Conservation (phyloP, 2,797 vertebrate species). For the Graptemys geographica region DNA sequence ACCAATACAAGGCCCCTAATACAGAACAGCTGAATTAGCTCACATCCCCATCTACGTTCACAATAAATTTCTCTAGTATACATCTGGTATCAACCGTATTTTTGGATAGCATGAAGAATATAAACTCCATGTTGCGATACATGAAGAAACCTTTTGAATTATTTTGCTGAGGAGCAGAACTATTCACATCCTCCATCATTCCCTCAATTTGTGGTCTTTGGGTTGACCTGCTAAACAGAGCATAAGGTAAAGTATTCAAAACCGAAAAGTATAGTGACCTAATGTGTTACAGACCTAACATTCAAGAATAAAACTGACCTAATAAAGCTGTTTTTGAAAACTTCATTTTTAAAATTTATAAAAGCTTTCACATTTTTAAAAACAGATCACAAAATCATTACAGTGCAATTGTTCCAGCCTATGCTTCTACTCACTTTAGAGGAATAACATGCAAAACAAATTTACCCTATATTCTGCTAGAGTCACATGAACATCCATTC, state of each 20-base stretch:
- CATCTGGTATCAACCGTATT: not conserved
- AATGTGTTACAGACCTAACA: constrained; percentile 21
- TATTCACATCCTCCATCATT: not conserved
- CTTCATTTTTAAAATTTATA: constrained; percentile 15
- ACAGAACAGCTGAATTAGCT: constrained; percentile 18
- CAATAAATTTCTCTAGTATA: not conserved
- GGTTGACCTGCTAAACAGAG: not conserved
- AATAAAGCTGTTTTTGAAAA: constrained; percentile 22
- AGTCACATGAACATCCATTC: not conserved
- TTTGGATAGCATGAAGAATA: constrained; percentile 11
- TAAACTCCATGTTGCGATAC: constrained; percentile 15
- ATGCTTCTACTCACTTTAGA: not conserved
- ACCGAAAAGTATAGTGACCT: constrained; percentile 19
- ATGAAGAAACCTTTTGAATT: constrained; percentile 5
- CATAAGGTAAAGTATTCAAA: not conserved
- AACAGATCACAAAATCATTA: constrained; percentile 13
- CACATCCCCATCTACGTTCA: not conserved
- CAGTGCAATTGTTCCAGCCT: not conserved
- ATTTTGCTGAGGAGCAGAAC: constrained; percentile 16
- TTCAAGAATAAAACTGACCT: constrained; percentile 19
- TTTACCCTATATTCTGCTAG: not conserved
- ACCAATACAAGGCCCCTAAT: not conserved
- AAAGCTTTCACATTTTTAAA: constrained; percentile 33
- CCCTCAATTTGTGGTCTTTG: not conserved
- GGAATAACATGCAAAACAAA: not conserved